Evolutionary conservation across 2,797 vertebrate species (phyloP).

Genomic region (Thripadectes ignobilis): DNA sequence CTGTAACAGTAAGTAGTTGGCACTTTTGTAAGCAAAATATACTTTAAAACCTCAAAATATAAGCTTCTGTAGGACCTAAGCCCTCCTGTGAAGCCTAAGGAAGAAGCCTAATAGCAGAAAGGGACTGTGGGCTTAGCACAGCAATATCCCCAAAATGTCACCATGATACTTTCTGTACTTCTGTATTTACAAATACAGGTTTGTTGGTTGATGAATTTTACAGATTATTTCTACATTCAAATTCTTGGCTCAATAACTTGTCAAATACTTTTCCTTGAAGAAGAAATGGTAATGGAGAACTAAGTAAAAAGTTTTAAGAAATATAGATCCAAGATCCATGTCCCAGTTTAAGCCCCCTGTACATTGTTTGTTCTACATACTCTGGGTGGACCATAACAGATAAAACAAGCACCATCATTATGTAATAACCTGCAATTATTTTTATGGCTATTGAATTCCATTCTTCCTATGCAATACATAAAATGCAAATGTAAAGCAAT

Average conservation of each 20-base stretch:
- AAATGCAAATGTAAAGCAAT: conserved; percentile 81
- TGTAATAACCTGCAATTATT: conserved; percentile 92
- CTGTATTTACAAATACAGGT: background rate
- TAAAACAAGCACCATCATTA: conserved; percentile 65
- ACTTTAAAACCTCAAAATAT: background rate
- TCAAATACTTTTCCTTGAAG: background rate
- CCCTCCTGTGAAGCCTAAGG: background rate
- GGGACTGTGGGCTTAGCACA: background rate
- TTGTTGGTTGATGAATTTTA: background rate
- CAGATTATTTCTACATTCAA: background rate
- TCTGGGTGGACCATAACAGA: conserved; percentile 31
- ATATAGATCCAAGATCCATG: background rate
- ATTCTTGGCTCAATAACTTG: background rate
- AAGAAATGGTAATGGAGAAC: background rate
- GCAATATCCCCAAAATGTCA: background rate
- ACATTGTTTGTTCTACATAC: conserved; percentile 20
- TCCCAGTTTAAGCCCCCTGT: background rate
- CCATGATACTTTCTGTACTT: background rate
- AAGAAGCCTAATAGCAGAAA: background rate
- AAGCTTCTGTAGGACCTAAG: background rate
- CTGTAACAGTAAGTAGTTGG: background rate
- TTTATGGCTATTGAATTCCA: conserved; percentile 93
- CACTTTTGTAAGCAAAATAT: background rate
- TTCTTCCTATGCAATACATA: conserved; percentile 90
- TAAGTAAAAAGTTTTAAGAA: background rate